Evolutionary conservation across 2,113 vertebrate genomes (phyloP), one percentile per base, ranked within the genome.

Genomic region (Zootoca vivipara): DNA sequence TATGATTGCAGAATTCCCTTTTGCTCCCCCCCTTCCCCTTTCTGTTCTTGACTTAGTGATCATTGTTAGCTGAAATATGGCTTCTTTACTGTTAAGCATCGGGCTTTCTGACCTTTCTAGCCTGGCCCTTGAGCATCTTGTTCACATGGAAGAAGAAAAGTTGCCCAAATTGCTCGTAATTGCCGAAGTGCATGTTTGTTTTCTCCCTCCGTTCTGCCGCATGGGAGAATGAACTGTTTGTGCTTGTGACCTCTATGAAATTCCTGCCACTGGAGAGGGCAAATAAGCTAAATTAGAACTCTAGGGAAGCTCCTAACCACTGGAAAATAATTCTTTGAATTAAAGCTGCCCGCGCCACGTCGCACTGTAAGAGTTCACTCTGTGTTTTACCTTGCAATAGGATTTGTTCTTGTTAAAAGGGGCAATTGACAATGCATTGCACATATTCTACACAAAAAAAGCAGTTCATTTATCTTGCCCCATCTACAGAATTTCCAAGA

Each of bases 341-440:
- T 1, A 89, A 89, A 69, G 35, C 56, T 58, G 35, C 70, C 90
- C 85, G 78, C 35, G 92, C 30, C 82, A 2, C 30, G 9, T 67
- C 35, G 82, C 0, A 30, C 70, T 83, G 9, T 73, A 33, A 85
- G 28, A 20, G 90, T 81, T 52, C 9, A 0, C 26, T 7, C 35
- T 78, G 58, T 73, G 87, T 82, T 83, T 73, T 46, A 78, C 42
- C 46, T 84, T 52, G 9, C 65, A 33, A 5, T 3, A 79, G 75
- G 58, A 69, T 13, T 67, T 78, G 26, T 78, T 70, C 0, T 30
- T 20, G 72, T 82, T 13, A 77, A 52, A 92, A 75, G 87, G 46
- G 87, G 33, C 40, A 42, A 15, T 62, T 89, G 70, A 42, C 88
- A 91, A n/a, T 73, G 72, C 70, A 90, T 78, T 90, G 69, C 16